phyloP scores from a whole-genome alignment of 2,888 invertebrate species.

The Tenthredo distinguenda region DNA sequence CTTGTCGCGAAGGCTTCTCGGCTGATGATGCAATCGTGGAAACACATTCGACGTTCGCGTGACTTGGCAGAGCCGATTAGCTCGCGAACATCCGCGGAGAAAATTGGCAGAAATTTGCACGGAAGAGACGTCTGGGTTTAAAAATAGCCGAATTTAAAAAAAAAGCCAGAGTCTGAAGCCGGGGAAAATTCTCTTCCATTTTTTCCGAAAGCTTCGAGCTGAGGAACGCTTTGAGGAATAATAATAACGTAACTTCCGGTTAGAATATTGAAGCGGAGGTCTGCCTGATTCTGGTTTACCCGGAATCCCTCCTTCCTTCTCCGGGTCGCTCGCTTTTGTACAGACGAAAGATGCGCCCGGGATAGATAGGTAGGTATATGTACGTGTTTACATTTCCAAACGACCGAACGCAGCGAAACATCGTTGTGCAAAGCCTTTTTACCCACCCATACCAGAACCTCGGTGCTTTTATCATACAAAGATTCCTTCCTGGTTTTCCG shows the following conservation, averaged over 20 bases:
- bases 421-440: background rate
- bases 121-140: background rate
- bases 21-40: background rate
- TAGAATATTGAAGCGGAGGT: background rate
- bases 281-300: conserved; percentile 16
- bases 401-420: conserved; percentile 20
- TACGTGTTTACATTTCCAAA: conserved; percentile 48
- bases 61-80: conserved; percentile 1
- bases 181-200: background rate
- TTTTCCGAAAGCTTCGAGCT: background rate
- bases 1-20: background rate
- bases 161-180: background rate
- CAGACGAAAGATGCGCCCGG: background rate
- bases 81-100: background rate
- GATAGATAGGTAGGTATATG: background rate
- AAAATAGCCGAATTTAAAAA: background rate
- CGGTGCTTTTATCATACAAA: background rate
- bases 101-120: background rate
- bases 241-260: conserved; percentile 26
- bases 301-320: background rate
- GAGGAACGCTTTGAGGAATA: background rate
- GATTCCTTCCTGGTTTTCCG: conserved; percentile 3
- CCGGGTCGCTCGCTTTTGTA: background rate
- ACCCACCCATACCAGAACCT: background rate
- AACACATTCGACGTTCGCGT: background rate